Conservation (phyloP, 1,140 invertebrate species). For the Bombyx mandarina region DNA sequence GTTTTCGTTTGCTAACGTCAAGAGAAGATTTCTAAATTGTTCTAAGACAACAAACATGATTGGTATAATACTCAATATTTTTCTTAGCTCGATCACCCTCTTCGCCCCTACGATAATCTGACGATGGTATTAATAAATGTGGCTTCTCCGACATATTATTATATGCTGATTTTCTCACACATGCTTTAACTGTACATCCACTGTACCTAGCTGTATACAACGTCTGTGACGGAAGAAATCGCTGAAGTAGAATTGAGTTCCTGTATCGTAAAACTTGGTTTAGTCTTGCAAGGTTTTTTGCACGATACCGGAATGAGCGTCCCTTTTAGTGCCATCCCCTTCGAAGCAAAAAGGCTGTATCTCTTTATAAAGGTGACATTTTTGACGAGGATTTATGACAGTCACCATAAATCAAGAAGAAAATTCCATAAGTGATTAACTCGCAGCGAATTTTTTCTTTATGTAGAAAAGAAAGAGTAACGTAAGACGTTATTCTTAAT, state of each 20-base stretch:
- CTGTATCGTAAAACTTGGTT: background rate
- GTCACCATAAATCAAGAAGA: conserved; percentile 13
- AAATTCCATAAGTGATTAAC: conserved; percentile 21
- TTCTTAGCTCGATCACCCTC: too few species aligned
- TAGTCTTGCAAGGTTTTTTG: background rate
- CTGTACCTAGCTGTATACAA: background rate
- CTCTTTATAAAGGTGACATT: conserved; percentile 34
- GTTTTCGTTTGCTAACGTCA: too few species aligned
- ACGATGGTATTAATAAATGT: too few species aligned
- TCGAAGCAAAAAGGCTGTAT: conserved; percentile 19
- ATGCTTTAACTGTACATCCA: background rate
- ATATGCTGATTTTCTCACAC: too few species aligned
- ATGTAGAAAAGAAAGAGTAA: conserved; percentile 1
- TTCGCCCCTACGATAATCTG: too few species aligned
- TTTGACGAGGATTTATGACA: conserved; percentile 34
- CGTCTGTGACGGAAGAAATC: background rate
- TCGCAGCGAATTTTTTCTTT: conserved; percentile 1
- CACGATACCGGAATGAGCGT: conserved; percentile 4
- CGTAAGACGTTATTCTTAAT: background rate
- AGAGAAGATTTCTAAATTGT: too few species aligned
- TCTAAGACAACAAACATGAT: too few species aligned
- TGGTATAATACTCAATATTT: too few species aligned
- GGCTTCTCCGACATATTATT: too few species aligned
- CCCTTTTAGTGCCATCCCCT: conserved; percentile 12
- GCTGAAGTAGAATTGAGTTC: background rate